phyloP scores from a whole-genome alignment of 2,797 vertebrate genomes.

The Gallinago stenura region DNA sequence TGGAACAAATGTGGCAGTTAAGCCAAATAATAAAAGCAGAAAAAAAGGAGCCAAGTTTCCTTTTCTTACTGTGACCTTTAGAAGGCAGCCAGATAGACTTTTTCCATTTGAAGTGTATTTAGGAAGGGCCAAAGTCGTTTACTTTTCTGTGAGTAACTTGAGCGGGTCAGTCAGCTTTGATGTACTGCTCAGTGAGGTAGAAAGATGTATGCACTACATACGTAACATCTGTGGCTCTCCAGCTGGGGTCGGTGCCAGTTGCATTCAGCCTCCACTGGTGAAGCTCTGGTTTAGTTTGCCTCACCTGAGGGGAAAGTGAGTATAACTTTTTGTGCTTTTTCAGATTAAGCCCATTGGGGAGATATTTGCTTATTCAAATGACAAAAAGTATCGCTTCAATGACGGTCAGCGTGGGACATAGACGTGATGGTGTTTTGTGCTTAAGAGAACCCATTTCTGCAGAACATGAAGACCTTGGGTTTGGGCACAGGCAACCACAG shows the following conservation, averaged over 20 bases:
- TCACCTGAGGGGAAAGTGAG: background rate
- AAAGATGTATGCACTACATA: background rate
- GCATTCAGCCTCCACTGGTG: rapidly evolving
- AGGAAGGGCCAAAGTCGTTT: background rate
- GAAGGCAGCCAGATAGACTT: background rate
- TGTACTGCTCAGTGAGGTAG: background rate
- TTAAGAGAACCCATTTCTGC: background rate
- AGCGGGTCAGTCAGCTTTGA: background rate
- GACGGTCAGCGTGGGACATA: background rate
- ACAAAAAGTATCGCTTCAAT: background rate
- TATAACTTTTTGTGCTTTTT: background rate
- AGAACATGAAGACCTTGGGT: background rate
- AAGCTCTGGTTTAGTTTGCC: background rate
- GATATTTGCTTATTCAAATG: background rate
- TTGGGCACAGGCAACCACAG: background rate
- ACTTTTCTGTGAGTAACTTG: background rate
- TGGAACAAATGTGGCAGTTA: conserved; percentile 19
- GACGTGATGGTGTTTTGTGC: too few species aligned
- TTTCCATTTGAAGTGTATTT: background rate
- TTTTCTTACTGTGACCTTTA: conserved; percentile 3
- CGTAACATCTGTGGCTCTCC: background rate
- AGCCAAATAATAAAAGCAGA: background rate
- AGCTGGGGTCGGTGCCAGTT: rapidly evolving
- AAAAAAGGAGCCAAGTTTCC: background rate
- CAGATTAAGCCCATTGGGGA: background rate